These are phyloP conservation scores for Ischnura elegans DNA, from an alignment of 2,888 invertebrate genomes.

Conservation along the genomic window DNA sequence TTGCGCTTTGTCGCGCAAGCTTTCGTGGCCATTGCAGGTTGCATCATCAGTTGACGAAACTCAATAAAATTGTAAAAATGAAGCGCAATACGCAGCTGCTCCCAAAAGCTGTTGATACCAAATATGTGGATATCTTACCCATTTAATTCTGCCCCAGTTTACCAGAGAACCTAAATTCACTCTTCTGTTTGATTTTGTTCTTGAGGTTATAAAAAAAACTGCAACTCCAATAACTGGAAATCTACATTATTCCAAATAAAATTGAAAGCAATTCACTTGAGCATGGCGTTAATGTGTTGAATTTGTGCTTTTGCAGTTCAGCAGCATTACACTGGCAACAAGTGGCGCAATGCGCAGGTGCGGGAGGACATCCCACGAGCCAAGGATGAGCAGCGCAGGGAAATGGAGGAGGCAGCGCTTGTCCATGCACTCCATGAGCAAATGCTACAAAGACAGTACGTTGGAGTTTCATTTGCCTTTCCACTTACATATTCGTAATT, in stretches of 20 bases:
- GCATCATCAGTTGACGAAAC: too few species aligned
- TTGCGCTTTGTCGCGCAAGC: too few species aligned
- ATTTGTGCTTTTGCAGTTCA: slow-evolving; percentile 80
- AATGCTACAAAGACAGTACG: slow-evolving; percentile 84
- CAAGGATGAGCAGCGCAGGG: slow-evolving; percentile 85
- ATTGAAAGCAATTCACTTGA: too few species aligned
- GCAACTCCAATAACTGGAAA: neutral
- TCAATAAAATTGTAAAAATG: too few species aligned
- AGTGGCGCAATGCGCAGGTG: slow-evolving; percentile 86
- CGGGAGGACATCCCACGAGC: slow-evolving; percentile 89
- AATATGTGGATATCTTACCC: too few species aligned
- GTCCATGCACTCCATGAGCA: slow-evolving; percentile 75
- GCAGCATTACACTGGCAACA: slow-evolving; percentile 88
- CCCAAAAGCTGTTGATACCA: too few species aligned
- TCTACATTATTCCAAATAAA: neutral
- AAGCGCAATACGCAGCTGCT: too few species aligned
- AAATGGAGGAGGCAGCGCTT: slow-evolving; percentile 80
- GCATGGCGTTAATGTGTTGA: neutral
- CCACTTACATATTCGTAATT: neutral
- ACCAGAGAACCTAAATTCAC: too few species aligned
- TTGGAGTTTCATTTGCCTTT: slow-evolving; percentile 70
- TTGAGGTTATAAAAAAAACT: too few species aligned
- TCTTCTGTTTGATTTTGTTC: too few species aligned
- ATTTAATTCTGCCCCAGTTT: too few species aligned
- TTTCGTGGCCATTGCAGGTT: too few species aligned